Conservation (phyloP, 2,113 vertebrate species). For the Hiodon tergisus region DNA sequence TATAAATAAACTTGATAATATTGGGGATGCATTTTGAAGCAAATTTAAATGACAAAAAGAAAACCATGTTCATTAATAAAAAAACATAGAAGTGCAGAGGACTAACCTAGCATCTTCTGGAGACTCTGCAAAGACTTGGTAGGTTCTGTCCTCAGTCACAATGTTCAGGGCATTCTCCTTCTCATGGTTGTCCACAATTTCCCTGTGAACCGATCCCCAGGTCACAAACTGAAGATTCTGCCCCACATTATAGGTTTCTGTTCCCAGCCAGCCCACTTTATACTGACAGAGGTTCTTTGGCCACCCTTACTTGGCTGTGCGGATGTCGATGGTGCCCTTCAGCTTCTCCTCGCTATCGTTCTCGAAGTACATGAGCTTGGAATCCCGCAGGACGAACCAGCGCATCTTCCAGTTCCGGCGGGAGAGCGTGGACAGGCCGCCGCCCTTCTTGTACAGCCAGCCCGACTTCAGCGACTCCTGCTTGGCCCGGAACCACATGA, state of each 20-base stretch:
- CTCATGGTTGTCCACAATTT: constrained; percentile 87
- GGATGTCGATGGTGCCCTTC: constrained; percentile 84
- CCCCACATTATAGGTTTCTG: neutral
- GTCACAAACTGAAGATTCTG: neutral
- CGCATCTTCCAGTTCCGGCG: constrained; percentile 89
- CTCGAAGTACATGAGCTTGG: constrained; percentile 86
- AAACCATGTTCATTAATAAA: neutral
- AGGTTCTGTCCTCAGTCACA: constrained; percentile 82
- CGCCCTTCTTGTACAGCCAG: constrained; percentile 79
- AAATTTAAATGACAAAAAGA: no score
- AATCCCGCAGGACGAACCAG: constrained; percentile 86
- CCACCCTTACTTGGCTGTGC: constrained; percentile 72
- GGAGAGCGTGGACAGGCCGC: constrained; percentile 62
- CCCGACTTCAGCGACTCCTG: constrained; percentile 88
- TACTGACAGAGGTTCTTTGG: constrained; percentile 28
- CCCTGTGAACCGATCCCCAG: constrained; percentile 55
- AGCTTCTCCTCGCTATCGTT: constrained; percentile 88
- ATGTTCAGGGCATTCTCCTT: constrained; percentile 89
- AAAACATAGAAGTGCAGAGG: no score
- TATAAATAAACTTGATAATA: neutral
- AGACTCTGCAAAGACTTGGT: constrained; percentile 87
- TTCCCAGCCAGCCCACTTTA: neutral
- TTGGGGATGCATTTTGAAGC: neutral
- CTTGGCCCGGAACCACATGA: constrained; percentile 95
- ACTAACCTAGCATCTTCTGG: constrained; percentile 81